Evolutionary conservation across 1,140 invertebrate genomes (phyloP), one percentile per base, ranked within the genome.

Genomic region (Hypsibius dujardini): DNA sequence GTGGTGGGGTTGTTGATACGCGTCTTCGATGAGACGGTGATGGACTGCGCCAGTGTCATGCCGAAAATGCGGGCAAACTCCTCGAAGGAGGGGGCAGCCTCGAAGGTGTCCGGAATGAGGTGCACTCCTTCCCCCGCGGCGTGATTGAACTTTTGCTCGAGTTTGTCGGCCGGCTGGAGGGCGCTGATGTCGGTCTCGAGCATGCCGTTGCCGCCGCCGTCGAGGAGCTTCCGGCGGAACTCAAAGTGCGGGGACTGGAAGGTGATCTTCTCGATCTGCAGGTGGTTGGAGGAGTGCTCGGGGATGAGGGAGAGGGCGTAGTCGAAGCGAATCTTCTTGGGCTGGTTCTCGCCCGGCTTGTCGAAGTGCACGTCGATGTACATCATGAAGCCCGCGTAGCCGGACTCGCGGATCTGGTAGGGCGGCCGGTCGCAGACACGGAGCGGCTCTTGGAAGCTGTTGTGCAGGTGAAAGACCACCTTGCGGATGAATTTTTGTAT

Each of bases 401-500:
- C 94, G 2, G 89, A 89, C 78, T 96, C 92, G 75, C 87, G 87
- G 28, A 96, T 85, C 69, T 83, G 80, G 82, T 90, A 97, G n/a
- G 94, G 92, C 56, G 92, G 90, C 71, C 92, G 88, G 77, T 91
- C 93, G 1, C 90, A 79, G 74, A 88, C 88, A 90, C 79, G 72
- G 85, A 84, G 89, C 67, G 92, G 91, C 76, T 90, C 92, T 2
- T 85, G 85, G 83, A 96, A 97, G 47, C 90, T 91, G 70, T 90
- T 86, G 77, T 96, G 93, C 7, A 96, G 83, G 77, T 87, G 81
- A 79, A 96, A 96, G 1, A 96, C 87, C 74, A 97, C 90, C 85
- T 92, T 95, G 70, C 96, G 92, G 59, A 96, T 85, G 83, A 90
- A 96, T 77, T 89, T 84, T 74, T 90, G 85, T 74, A 96, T 92